A percentile compares a stretch with the other conserved stretches of the same genome.
Conservation (phyloP, 2,113 vertebrate species). For the Cettia cetti region DNA sequence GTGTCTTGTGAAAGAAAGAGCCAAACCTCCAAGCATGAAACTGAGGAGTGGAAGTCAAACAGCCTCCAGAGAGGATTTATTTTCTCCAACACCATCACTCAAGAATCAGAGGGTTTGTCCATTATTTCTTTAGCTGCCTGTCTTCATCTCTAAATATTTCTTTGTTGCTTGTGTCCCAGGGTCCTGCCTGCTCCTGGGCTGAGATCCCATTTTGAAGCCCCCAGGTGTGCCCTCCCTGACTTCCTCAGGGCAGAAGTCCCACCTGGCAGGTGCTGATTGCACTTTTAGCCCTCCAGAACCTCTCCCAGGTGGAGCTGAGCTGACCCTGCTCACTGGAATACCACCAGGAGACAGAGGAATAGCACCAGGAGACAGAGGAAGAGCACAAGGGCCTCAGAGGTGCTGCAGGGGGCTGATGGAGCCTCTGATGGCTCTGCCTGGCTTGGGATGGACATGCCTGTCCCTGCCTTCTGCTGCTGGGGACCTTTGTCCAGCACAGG, state of each 20-base stretch:
- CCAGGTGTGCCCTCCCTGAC: neutral
- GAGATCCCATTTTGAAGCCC: neutral
- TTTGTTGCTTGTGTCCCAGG: neutral
- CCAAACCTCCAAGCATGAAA: neutral
- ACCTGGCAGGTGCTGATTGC: neutral
- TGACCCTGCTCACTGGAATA: neutral
- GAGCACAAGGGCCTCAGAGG: neutral
- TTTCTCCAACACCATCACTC: neutral
- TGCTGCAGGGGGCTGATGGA: neutral
- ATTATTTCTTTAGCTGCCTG: neutral
- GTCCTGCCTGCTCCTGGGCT: neutral
- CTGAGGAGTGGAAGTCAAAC: neutral
- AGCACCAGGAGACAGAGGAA: neutral
- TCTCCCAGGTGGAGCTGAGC: neutral
- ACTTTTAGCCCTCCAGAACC: neutral
- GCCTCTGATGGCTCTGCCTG: neutral
- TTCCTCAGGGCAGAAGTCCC: neutral
- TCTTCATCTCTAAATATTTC: neutral
- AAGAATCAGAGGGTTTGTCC: neutral
- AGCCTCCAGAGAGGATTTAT: neutral
- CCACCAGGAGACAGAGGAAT: neutral
- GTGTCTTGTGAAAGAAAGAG: neutral
- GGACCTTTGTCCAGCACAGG: neutral
- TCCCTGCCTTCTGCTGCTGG: neutral
- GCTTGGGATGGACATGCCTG: fast-evolving